Evolutionary conservation across 2,113 vertebrate species (phyloP).

Genomic region (Smithornis capensis): DNA sequence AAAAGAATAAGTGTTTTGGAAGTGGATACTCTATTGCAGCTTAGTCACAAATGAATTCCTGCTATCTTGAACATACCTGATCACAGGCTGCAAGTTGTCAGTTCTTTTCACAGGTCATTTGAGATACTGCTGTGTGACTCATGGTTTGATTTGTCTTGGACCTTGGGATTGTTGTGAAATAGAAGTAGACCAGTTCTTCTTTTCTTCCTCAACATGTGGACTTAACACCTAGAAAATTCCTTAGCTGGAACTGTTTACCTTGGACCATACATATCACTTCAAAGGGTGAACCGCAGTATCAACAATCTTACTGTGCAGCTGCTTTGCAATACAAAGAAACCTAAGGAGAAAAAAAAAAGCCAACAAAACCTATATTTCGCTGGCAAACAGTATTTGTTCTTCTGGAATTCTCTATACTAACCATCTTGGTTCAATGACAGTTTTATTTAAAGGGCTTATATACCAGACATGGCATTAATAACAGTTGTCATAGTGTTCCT

Average conservation of each 20-base stretch:
- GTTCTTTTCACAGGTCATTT: background rate
- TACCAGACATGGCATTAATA: background rate
- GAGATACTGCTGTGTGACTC: background rate
- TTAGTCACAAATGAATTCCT: background rate
- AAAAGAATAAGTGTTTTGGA: background rate
- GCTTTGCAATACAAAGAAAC: slow-evolving; percentile 23
- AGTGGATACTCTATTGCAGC: background rate
- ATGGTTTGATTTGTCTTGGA: background rate
- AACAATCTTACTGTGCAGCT: slow-evolving; percentile 7
- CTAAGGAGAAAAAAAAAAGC: background rate
- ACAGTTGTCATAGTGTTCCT: background rate
- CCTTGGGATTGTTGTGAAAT: background rate
- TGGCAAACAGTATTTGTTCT: background rate
- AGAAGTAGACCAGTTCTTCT: background rate
- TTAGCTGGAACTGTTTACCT: background rate
- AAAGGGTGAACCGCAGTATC: slow-evolving; percentile 20
- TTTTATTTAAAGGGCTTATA: background rate
- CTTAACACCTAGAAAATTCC: slow-evolving; percentile 20
- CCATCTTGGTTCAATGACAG: background rate
- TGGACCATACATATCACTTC: background rate
- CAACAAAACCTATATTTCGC: background rate
- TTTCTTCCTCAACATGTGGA: background rate
- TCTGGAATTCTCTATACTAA: background rate
- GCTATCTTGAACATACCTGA: background rate
- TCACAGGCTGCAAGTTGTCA: background rate